Base-by-base conservation (phyloP, 2,797 vertebrate genomes). In the Calcarius lapponicus region DNA sequence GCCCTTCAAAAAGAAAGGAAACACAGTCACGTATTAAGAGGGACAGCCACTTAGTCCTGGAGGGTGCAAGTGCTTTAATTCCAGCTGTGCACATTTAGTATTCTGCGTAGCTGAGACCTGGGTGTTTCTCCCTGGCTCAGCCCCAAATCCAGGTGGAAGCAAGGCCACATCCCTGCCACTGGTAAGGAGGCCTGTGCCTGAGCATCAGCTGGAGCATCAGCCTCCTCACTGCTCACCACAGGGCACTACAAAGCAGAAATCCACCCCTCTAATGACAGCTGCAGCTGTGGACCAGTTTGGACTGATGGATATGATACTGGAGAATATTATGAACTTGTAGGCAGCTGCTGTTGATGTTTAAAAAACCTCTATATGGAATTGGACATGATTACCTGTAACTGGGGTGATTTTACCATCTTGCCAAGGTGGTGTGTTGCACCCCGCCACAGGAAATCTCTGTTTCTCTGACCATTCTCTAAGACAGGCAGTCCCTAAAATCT, bases 11-110 rank as follows among this genome's bases (percentile, higher is more conserved):
- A 25, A 36, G 26, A 71, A 21, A 54, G 42, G 34, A 66, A 66
- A 43, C 32, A 50, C 13, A 17, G 32, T 26, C 34, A 24, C 0
- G 0, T 18, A n/a, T n/a, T n/a, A n/a, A n/a, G 50, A 17, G 48
- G 66, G 21, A 13, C 18, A 25, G 36, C 13, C 67, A 28, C 21
- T 50, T 11, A 21, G 45, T 65, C 34, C 53, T 14, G 28, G 17
- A 50, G 32, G 24, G 24, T 5, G 10, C 28, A 5, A 19, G 11
- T 38, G 47, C 66, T 60, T 45, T 48, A 21, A 64, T 7, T 70
- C 45, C 64, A 58, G 26, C 62, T 24, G 25, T 10, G 32, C n/a
- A 22, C 3, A 6, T 76, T 53, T 18, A 25, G 19, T n/a, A 7
- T 58, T 47, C 22, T 3, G 0, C 11, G 43, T 29, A 40, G 38